Percentiles rank a stretch among this genome's conserved stretches.
Evolutionary conservation across 2,888 invertebrate species (phyloP).

Genomic region (Diachrysia chrysitis): DNA sequence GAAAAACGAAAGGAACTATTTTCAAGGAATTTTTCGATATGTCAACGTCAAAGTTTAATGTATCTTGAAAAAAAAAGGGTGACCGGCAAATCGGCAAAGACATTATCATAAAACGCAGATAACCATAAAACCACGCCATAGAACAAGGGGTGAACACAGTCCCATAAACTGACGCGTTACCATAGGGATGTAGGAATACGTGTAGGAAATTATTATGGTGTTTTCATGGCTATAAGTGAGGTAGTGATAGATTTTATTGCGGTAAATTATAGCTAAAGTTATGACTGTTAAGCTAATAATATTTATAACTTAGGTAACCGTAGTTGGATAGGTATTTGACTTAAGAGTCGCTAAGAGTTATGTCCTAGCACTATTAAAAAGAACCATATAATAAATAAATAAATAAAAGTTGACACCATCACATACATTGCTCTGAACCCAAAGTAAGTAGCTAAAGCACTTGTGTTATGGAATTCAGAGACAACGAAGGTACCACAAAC

Average conservation of each 20-base stretch:
- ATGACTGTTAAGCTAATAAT: not conserved
- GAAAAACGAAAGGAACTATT: not conserved
- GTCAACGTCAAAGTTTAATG: not conserved
- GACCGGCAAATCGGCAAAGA: conserved; percentile 46
- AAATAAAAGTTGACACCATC: too few species aligned
- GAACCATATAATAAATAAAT: too few species aligned
- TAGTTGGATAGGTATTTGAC: too few species aligned
- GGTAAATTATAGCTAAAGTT: not conserved
- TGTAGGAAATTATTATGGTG: conserved; percentile 30
- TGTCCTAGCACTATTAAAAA: too few species aligned
- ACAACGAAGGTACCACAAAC: too few species aligned
- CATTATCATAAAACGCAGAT: conserved; percentile 73
- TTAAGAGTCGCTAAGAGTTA: too few species aligned
- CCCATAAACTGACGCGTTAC: conserved; percentile 53
- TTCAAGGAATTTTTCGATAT: not conserved
- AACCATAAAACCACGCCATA: conserved; percentile 64
- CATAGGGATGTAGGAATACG: conserved; percentile 46
- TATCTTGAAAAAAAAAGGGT: conserved; percentile 23
- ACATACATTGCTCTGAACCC: too few species aligned
- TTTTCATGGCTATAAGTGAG: conserved; percentile 21
- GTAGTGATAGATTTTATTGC: conserved; percentile 22
- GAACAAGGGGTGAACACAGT: conserved; percentile 59
- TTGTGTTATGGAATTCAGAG: too few species aligned
- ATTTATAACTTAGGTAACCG: too few species aligned
- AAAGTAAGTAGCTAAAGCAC: too few species aligned